Evolutionary conservation across 2,888 invertebrate genomes (phyloP).

Genomic region (Eupsilia transversa): DNA sequence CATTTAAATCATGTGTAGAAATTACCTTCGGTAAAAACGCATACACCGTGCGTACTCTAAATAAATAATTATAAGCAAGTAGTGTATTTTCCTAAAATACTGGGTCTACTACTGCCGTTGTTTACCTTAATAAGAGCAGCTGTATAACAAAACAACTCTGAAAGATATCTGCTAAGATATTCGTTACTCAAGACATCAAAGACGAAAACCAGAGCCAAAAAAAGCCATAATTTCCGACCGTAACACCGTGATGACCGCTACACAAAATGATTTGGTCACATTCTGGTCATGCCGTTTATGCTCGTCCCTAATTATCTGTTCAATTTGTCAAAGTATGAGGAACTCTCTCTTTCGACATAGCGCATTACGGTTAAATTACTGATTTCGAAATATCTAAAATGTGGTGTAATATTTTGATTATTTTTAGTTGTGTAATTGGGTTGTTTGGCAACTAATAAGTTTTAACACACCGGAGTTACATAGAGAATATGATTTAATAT

Average conservation of each 20-base stretch:
- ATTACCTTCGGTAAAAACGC: no score
- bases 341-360: slow-evolving; percentile 71
- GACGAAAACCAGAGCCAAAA: slow-evolving; percentile 28
- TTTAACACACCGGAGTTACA: not conserved
- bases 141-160: no score
- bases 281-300: slow-evolving; percentile 84
- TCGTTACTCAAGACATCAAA: slow-evolving; percentile 30
- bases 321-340: slow-evolving; percentile 73
- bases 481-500: not conserved
- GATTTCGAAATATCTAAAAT: slow-evolving; percentile 68
- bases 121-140: no score
- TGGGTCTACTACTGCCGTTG: no score
- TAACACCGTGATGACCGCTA: slow-evolving; percentile 80
- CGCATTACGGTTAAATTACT: slow-evolving; percentile 69
- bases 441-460: slow-evolving; percentile 26
- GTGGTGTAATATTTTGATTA: slow-evolving; percentile 57
- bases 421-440: slow-evolving; percentile 18
- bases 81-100: no score
- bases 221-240: slow-evolving; percentile 58
- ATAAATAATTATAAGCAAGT: no score
- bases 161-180: slow-evolving; percentile 27
- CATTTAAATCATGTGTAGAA: no score
- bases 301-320: slow-evolving; percentile 82
- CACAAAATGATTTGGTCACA: slow-evolving; percentile 87
- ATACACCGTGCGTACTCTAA: no score